Evolutionary conservation across 2,113 vertebrate species (phyloP).

Genomic region (Psophia crepitans): DNA sequence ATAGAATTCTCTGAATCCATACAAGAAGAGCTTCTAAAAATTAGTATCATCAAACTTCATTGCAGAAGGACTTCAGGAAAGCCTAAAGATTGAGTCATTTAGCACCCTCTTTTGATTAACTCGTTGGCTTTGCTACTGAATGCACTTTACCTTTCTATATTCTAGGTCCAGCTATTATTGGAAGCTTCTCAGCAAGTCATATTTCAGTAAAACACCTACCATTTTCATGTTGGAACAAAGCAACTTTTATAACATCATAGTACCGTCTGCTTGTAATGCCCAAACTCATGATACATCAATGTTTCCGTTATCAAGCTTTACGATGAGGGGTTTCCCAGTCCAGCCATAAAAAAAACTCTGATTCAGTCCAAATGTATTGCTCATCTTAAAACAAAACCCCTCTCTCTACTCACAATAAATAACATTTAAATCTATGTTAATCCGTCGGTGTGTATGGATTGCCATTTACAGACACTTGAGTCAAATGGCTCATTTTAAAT

Average conservation of each 20-base stretch:
- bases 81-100: not conserved
- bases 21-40: not conserved
- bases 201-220: conserved; percentile 54
- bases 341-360: not conserved
- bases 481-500: not conserved
- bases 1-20: not conserved
- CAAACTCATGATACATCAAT: conserved; percentile 34
- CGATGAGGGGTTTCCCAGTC: conserved; percentile 47
- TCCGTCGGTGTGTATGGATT: not conserved
- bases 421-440: not conserved
- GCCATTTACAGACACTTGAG: not conserved
- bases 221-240: not conserved
- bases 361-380: not conserved
- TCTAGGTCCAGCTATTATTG: conserved; percentile 25
- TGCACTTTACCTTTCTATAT: not conserved
- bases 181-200: conserved; percentile 10
- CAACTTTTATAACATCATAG: conserved; percentile 6
- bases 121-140: not conserved
- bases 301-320: conserved; percentile 43
- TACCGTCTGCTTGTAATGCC: not conserved
- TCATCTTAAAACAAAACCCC: not conserved
- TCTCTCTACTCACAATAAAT: not conserved
- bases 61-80: conserved; percentile 13
- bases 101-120: not conserved
- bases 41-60: not conserved